A percentile compares a stretch with the other conserved stretches of the same genome.
These are phyloP conservation scores for Triplophysa tibetana DNA, from an alignment of 2,113 vertebrate genomes.

Conservation along the genomic window DNA sequence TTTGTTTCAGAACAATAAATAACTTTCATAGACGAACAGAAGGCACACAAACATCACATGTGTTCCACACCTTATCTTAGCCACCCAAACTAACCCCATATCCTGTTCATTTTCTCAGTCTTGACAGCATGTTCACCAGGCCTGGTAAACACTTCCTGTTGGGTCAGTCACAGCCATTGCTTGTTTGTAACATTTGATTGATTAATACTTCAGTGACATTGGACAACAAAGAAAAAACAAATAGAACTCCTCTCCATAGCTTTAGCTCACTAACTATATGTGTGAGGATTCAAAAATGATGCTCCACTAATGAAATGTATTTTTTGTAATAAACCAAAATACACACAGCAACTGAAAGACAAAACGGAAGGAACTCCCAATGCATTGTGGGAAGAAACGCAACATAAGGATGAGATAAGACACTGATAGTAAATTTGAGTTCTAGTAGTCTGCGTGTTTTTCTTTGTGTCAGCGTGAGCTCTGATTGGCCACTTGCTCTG, in stretches of 20 bases:
- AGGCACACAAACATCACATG: conserved; percentile 1
- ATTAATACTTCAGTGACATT: neutral
- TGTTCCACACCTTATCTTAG: conserved; percentile 47
- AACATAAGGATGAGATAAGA: conserved; percentile 6
- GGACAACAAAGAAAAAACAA: no score
- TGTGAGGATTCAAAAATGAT: no score
- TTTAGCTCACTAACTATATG: no score
- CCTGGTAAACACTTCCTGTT: conserved; percentile 30
- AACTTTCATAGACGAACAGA: neutral
- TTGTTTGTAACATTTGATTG: neutral
- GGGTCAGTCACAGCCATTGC: conserved; percentile 15
- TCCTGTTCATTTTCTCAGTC: conserved; percentile 52
- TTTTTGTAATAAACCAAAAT: neutral
- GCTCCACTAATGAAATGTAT: neutral
- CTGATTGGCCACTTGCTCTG: conserved; percentile 51
- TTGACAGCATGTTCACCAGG: conserved; percentile 13
- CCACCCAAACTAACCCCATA: conserved; percentile 25
- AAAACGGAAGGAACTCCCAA: conserved; percentile 3
- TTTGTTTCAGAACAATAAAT: neutral
- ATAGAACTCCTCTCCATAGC: no score
- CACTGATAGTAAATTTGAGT: neutral
- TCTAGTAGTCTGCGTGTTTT: neutral
- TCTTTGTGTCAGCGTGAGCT: conserved; percentile 1
- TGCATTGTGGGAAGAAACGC: neutral
- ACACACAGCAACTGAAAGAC: neutral